These are phyloP conservation scores for Rhopalosiphum padi DNA, from an alignment of 1,140 invertebrate species.

Conservation along the genomic window DNA sequence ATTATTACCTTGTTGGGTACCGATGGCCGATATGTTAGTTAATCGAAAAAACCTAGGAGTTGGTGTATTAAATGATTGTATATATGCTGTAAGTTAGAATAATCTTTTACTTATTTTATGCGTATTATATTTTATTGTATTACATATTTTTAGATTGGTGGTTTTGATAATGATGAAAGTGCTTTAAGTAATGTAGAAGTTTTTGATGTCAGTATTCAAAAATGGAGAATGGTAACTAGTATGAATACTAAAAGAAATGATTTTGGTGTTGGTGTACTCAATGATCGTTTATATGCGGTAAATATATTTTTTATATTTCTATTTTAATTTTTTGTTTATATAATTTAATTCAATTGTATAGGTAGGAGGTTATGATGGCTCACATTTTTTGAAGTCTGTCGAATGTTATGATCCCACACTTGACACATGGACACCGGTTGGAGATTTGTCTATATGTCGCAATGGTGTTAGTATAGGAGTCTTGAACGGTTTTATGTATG, in stretches of 20 bases:
- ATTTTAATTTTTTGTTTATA: neutral
- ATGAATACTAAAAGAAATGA: conserved; percentile 92
- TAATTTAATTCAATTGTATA: conserved; percentile 60
- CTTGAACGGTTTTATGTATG: conserved; percentile 85
- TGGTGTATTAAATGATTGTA: too few relatives aligned
- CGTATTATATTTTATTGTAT: too few relatives aligned
- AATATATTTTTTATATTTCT: conserved; percentile 61
- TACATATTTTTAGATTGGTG: too few relatives aligned
- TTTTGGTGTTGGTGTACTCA: conserved; percentile 87
- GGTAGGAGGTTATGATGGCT: conserved; percentile 93
- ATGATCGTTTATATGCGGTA: conserved; percentile 77
- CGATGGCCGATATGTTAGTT: too few relatives aligned
- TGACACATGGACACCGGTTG: conserved; percentile 83
- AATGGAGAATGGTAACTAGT: too few relatives aligned
- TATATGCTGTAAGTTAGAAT: too few relatives aligned
- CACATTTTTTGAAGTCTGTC: conserved; percentile 89
- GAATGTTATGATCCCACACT: conserved; percentile 88
- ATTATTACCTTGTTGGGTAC: too few relatives aligned
- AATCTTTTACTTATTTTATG: too few relatives aligned
- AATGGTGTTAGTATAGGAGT: conserved; percentile 91
- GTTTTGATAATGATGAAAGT: conserved; percentile 58
- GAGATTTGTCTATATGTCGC: conserved; percentile 86
- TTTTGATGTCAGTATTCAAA: too few relatives aligned
- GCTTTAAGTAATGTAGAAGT: conserved; percentile 63
- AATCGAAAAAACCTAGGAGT: too few relatives aligned